phyloP scores from a whole-genome alignment of 2,113 vertebrate species.

The Sporophila hypoxantha region DNA sequence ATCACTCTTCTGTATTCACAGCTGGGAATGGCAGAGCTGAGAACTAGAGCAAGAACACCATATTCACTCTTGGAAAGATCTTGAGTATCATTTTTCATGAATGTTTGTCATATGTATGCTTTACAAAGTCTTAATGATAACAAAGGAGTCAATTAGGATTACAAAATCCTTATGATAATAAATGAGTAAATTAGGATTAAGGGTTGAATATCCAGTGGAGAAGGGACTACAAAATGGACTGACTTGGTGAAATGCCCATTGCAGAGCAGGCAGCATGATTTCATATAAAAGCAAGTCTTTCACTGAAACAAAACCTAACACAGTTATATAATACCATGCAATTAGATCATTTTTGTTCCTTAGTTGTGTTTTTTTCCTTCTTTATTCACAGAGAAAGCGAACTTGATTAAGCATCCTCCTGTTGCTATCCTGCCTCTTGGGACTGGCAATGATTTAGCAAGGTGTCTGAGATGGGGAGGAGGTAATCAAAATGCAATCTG shows the following conservation, averaged over 20 bases:
- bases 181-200: neutral
- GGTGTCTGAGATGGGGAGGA: constrained; percentile 95
- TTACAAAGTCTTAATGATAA: neutral
- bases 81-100: neutral
- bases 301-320: neutral
- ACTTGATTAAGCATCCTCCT: constrained; percentile 86
- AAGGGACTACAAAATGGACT: neutral
- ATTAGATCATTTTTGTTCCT: neutral
- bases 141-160: neutral
- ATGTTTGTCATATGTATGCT: neutral
- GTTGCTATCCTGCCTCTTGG: constrained; percentile 94
- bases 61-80: neutral
- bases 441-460: constrained; percentile 92
- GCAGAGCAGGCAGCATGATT: neutral
- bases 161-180: neutral
- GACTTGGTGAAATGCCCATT: neutral
- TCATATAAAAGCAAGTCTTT: neutral
- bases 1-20: neutral
- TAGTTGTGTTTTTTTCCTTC: neutral
- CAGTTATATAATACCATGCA: neutral
- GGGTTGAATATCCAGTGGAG: neutral
- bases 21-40: neutral
- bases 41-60: neutral
- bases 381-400: constrained; percentile 85
- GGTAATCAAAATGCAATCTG: constrained; percentile 68